These are phyloP conservation scores for Myotis myotis DNA, from an alignment of 2,797 vertebrate genomes.

Conservation along the genomic window DNA sequence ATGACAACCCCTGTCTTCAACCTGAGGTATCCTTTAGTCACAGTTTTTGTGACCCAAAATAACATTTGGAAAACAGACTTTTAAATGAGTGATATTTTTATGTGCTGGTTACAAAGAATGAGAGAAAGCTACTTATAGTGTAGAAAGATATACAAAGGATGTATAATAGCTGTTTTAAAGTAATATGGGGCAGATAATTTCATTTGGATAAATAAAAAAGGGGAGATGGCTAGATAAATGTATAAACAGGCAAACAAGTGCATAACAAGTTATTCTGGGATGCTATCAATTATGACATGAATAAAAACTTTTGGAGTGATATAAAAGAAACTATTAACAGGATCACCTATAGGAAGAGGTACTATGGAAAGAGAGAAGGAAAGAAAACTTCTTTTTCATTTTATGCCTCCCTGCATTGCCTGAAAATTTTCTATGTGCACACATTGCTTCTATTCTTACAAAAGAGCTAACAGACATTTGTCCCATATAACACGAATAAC, in stretches of 20 bases:
- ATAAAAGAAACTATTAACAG: slow-evolving; percentile 26
- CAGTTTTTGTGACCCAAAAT: not conserved
- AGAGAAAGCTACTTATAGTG: not conserved
- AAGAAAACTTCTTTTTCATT: not conserved
- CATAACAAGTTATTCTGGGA: not conserved
- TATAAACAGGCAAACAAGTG: not conserved
- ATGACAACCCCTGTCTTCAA: not conserved
- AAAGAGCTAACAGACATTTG: not conserved
- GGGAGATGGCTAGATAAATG: not conserved
- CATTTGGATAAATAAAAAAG: not conserved
- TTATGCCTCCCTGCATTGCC: not conserved
- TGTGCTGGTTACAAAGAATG: not conserved
- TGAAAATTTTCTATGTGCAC: not conserved
- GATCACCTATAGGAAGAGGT: not conserved
- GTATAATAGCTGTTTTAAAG: slow-evolving; percentile 45
- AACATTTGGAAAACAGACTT: slow-evolving; percentile 20
- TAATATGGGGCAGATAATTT: not conserved
- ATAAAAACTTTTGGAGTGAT: slow-evolving; percentile 10
- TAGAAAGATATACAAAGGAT: not conserved
- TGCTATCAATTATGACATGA: slow-evolving; percentile 11
- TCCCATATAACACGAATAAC: not conserved
- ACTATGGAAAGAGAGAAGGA: not conserved
- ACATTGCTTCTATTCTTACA: slow-evolving; percentile 13
- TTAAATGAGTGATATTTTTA: not conserved
- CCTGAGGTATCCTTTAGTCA: not conserved